Evolutionary conservation across 2,888 invertebrate genomes (phyloP), one percentile per base, ranked within the genome.

Genomic region (Stenurella melanura): DNA sequence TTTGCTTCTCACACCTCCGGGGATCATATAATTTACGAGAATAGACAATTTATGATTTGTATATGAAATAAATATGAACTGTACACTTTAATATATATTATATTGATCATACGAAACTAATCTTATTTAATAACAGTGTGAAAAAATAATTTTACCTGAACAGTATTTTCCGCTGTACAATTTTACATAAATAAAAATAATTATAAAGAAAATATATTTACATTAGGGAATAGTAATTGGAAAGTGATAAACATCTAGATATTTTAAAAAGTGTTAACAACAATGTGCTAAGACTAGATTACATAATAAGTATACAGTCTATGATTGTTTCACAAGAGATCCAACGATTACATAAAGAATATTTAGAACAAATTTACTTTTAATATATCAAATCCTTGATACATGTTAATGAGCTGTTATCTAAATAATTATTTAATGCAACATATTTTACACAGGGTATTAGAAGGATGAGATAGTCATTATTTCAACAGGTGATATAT

Each of bases 61-160:
- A 68, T n/a, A 56, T 50, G 58, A 69, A 54, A 69, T 69, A 58
- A 68, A 69, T 69, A 34, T 19, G 42, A 64, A 69, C 58, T 56
- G 42, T 67, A 68, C 17, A 56, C 50, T 50, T 60, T 17, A 63
- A 63, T 12, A 19, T 7, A 56, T 68, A 56, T 54, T n/a, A 15
- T 56, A 68, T 54, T 18, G n/a, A 34, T 69, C 10, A 34, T 30
- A 57, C 17, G 17, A 15, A 34, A 19, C 38, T 69, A 19, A 10
- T 6, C 18, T 66, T 58, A 34, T 57, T 69, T 69, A n/a, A 34
- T 57, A 56, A 58, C 38, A 11, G 26, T 12, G 57, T 68, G 68
- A 18, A 69, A 68, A 68, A 68, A 68, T 34, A 34, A 30, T 64
- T 64, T 12, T 19, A 30, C 30, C 30, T 17, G 30, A 26, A 61